Evolutionary conservation across 2,888 invertebrate species (phyloP).

Genomic region (Galeruca laticollis): DNA sequence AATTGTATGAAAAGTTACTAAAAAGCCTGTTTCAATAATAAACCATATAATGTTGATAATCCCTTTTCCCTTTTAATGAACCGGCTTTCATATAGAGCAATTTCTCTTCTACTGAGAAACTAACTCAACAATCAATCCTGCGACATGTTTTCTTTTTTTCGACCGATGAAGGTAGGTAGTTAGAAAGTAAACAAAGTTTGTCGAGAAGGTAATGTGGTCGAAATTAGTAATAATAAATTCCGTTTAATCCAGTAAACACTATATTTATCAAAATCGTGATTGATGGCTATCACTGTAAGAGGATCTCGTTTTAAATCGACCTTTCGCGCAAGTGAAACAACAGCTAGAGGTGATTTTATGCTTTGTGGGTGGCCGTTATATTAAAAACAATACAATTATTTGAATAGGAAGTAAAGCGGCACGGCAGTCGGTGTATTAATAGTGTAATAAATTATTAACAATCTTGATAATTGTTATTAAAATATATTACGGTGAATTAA

Average conservation of each 20-base stretch:
- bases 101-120: too few species aligned
- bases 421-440: conserved; percentile 7
- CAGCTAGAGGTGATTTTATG: conserved; percentile 38
- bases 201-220: too few species aligned
- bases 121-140: too few species aligned
- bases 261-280: conserved; percentile 45
- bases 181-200: too few species aligned
- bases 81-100: too few species aligned
- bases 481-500: too few species aligned
- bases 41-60: too few species aligned
- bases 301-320: conserved; percentile 37
- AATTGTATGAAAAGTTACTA: too few species aligned
- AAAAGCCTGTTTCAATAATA: too few species aligned
- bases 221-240: conserved; percentile 7
- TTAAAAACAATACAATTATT: conserved; percentile 30
- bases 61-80: too few species aligned
- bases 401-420: conserved; percentile 16
- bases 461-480: not conserved
- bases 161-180: too few species aligned
- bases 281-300: conserved; percentile 42
- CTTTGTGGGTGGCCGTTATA: conserved; percentile 43
- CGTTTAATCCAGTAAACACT: conserved; percentile 31
- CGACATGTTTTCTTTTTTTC: too few species aligned
- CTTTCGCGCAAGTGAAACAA: conserved; percentile 45
- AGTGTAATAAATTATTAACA: conserved; percentile 14